Base-by-base conservation (phyloP, 37 sponge, comb jelly and placozoan species). In the Chondrosia reniformis region DNA sequence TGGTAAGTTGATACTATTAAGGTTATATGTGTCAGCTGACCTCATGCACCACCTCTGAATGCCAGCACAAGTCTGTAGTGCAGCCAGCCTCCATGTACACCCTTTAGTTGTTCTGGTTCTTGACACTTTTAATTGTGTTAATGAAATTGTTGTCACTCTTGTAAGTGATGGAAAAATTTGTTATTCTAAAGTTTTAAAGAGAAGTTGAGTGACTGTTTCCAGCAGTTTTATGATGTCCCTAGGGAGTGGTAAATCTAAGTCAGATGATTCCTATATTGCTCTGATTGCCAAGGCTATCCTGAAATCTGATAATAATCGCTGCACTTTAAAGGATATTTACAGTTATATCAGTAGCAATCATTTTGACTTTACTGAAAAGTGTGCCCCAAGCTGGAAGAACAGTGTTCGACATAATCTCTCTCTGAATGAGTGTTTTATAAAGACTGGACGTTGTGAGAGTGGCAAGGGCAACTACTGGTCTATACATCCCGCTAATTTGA, bases 391-490 rank as follows among this genome's bases (percentile, higher is more conserved):
- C n/a, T 91, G 91, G 91, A 78, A 78, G 76, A 91, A 86, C 74
- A 86, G 87, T 41, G 87, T 91, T 42, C 63, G 91, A 21, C 91
- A 91, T 82, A 91, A 91, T 46, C 84, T 91, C 58, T 86, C 87
- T 2, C 75, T 91, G 44, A 83, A 91, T 75, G 87, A 73, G 56
- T 91, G 91, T 55, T 91, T 91, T 55, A 74, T 79, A 24, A 91
- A 91, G 77, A 81, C 69, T 27, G 87, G 80, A 2, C 72, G 91
- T 0, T 83, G 84, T 33, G 83, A 77, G 76, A 80, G 78, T 36
- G 87, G 86, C 24, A 91, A 91, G 65, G 87, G 91, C 37, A 83
- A 86, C 87, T 91, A 86, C 63, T 91, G 91, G 91, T 38, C 80
- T 55, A 91, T 91, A 34, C 88, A 87, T 55, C 84, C 91, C 4